Evolutionary conservation across 2,888 invertebrate genomes (phyloP).

Genomic region (Pollenia amentaria): DNA sequence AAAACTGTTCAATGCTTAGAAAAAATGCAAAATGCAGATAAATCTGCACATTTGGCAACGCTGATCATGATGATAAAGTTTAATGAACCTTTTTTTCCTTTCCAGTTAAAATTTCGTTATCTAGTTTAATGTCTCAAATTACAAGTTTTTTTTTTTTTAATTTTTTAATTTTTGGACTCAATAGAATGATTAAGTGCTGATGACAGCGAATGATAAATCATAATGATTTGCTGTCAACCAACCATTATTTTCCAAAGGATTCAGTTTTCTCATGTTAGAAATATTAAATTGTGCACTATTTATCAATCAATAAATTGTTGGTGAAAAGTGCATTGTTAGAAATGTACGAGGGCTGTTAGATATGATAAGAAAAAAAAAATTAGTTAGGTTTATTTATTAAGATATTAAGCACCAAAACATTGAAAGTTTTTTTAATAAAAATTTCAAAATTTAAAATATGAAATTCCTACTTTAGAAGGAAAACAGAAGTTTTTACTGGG

Average conservation of each 20-base stretch:
- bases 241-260: slow-evolving; percentile 8
- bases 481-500: background rate
- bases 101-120: slow-evolving; percentile 26
- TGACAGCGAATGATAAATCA: slow-evolving; percentile 46
- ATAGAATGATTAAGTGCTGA: slow-evolving; percentile 35
- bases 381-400: no score
- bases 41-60: background rate
- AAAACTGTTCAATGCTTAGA: no score
- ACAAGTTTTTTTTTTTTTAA: slow-evolving; percentile 18
- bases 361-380: no score
- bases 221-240: slow-evolving; percentile 28
- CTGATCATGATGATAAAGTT: slow-evolving; percentile 41
- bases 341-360: background rate
- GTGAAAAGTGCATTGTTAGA: background rate
- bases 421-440: no score
- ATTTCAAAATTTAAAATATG: no score
- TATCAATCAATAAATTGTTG: background rate
- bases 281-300: background rate
- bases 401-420: no score
- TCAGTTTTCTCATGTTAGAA: background rate
- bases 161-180: background rate
- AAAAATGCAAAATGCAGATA: no score
- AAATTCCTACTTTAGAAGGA: background rate
- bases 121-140: slow-evolving; percentile 24
- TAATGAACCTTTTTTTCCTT: slow-evolving; percentile 52